Percentiles rank a stretch among this genome's conserved stretches.
phyloP scores from a whole-genome alignment of 2,888 invertebrate species.

The Nymphalis c-album region DNA sequence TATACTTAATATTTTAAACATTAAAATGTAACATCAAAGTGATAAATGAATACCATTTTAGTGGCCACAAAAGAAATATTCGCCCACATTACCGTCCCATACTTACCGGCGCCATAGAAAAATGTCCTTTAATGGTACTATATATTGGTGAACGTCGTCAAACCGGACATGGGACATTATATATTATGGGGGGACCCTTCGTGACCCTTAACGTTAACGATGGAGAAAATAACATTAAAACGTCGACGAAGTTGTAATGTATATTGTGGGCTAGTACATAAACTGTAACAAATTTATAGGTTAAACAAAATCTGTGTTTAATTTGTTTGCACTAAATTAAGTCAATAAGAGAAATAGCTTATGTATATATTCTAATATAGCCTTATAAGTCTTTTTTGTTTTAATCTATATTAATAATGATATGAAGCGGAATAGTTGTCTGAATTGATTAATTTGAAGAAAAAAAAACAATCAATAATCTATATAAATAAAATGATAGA shows the following conservation, averaged over 20 bases:
- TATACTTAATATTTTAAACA: background rate
- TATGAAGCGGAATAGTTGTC: too few relatives aligned
- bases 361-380: too few relatives aligned
- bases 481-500: too few relatives aligned
- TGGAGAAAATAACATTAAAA: constrained; percentile 24
- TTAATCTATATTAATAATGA: too few relatives aligned
- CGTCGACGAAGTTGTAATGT: constrained; percentile 1
- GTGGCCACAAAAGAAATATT: constrained; percentile 23
- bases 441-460: too few relatives aligned
- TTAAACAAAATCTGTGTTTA: constrained; percentile 3
- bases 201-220: constrained; percentile 21
- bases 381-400: too few relatives aligned
- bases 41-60: background rate
- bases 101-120: constrained; percentile 16
- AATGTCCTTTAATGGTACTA: constrained; percentile 17
- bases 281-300: constrained; percentile 1
- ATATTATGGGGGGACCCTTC: constrained; percentile 21
- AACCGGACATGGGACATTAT: constrained; percentile 25
- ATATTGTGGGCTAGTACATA: background rate
- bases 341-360: too few relatives aligned
- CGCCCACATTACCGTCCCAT: constrained; percentile 10
- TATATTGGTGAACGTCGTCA: constrained; percentile 16
- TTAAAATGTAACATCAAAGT: constrained; percentile 6
- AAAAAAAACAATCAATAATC: too few relatives aligned
- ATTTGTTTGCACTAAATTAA: background rate